Evolutionary conservation across 2,113 vertebrate genomes (phyloP), one percentile per base, ranked within the genome.

Genomic region (Labrus mixtus): DNA sequence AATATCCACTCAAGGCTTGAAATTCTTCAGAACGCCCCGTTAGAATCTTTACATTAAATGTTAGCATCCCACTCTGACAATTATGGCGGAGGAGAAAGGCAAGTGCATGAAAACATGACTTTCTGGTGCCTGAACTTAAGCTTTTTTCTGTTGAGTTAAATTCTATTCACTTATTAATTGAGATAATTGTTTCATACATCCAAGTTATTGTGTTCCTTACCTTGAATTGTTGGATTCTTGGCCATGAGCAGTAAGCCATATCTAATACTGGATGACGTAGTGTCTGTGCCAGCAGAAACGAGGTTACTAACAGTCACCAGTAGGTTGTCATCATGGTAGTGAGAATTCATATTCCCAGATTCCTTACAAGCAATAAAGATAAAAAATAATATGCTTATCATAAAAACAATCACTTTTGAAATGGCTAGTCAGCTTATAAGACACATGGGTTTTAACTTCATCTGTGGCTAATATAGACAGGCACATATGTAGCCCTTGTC

Each of bases 181-280:
- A 33, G 29, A 33, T 6, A 33, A 33, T 33, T 2, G 29, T 33
- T 33, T 33, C 29, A 33, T 33, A 33, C 6, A 6, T 33, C 29
- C 4, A 33, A 33, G 29, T 33, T 33, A 6, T 33, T 33, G 6
- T 6, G 4, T 15, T 46, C 13, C 33, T 59, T 20, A 95, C 95
- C 90, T 82, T 95, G 94, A 53, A 95, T 79, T 4, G 93, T 64
- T 8, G 93, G 92, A n/a, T 93, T 79, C 70, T 90, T 93, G 46
- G 91, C 86, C 92, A 95, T 89, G 2, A 87, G 8, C 74, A 94
- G 59, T 10, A 95, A 64, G 25, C 68, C 76, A 79, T 90, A 94
- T 45, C 87, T 67, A 11, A 95, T 12, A 4, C 67, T 41, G 0
- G 89, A 88, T 19, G 80, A 71, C 1, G 90, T 93, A 0, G 90